Base-by-base conservation (phyloP, 2,113 vertebrate genomes). In the Pelmatolapia mariae region DNA sequence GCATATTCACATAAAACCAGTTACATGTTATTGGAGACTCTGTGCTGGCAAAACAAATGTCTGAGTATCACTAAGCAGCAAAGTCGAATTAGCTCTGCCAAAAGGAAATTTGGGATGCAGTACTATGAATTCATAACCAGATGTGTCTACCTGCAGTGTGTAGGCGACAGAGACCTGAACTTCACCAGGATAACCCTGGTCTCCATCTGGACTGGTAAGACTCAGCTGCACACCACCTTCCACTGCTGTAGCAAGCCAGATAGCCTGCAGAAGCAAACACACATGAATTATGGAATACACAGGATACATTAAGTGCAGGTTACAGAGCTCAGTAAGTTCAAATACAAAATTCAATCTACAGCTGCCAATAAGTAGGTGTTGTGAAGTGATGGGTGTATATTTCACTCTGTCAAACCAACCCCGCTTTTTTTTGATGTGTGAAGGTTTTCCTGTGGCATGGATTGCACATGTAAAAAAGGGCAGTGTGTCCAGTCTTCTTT, bases 111-210 rank as follows among this genome's bases (percentile, higher is more conserved):
- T 43, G 38, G 8, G 38, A 7, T 73, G 66, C 38, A 10, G 22
- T 26, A 45, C 13, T 45, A 40, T 9, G 66, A 1, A 45, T 16
- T 24, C 1, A 16, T 24, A 73, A 16, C 13, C 12, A 26, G 36
- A 0, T 45, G 57, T 47, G 18, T 80, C 81, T 88, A 95, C 97
- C 12, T 94, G 94, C 9, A 99, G 93, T 0, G 91, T 98, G 93
- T 99, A 99, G 1, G 96, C 97, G 82, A 99, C 97, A 85, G 97
- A 97, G 47, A 96, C 97, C 50, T 96, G 96, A 3, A 99, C 88
- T 87, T 98, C 97, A 8, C 99, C 99, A 1, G 98, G 98, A 84
- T 98, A 99, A 36, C 98, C 97, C 85, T 99, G 98, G 86, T 99
- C 98, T 3, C 97, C 97, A 1, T 98, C 97, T 0, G 97, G 97